phyloP scores from a whole-genome alignment of 2,888 invertebrate species.

The Tetragnatha montana region DNA sequence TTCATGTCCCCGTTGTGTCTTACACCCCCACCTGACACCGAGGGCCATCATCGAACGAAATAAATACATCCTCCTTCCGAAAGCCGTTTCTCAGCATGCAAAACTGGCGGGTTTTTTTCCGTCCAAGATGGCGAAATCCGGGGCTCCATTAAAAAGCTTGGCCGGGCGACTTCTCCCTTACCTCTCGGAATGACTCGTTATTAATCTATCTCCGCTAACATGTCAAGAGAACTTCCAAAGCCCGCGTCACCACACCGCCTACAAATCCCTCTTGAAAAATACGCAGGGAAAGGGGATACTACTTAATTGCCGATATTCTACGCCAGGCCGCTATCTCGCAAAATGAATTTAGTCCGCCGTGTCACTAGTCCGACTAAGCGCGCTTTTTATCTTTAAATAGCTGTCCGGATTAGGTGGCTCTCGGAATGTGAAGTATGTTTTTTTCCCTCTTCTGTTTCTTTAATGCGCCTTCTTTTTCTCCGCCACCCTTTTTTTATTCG shows the following conservation, averaged over 20 bases:
- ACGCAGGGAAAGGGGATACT: slow-evolving; percentile 66
- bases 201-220: slow-evolving; percentile 70
- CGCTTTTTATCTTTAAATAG: slow-evolving; percentile 71
- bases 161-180: slow-evolving; percentile 29
- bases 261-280: slow-evolving; percentile 71
- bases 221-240: slow-evolving; percentile 67
- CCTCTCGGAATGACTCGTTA: slow-evolving; percentile 50
- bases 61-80: background rate
- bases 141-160: slow-evolving; percentile 43
- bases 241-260: slow-evolving; percentile 47
- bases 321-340: slow-evolving; percentile 57
- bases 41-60: background rate
- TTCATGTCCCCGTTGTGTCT: background rate
- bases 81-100: slow-evolving; percentile 13
- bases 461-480: slow-evolving; percentile 52
- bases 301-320: slow-evolving; percentile 71
- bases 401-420: slow-evolving; percentile 69
- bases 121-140: background rate
- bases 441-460: slow-evolving; percentile 24
- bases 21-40: background rate
- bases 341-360: slow-evolving; percentile 69
- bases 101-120: slow-evolving; percentile 2
- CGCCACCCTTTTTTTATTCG: slow-evolving; percentile 31
- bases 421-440: slow-evolving; percentile 65
- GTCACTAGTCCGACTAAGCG: slow-evolving; percentile 64